Evolutionary conservation across 2,797 vertebrate species (phyloP).

Genomic region (Enoplosus armatus): DNA sequence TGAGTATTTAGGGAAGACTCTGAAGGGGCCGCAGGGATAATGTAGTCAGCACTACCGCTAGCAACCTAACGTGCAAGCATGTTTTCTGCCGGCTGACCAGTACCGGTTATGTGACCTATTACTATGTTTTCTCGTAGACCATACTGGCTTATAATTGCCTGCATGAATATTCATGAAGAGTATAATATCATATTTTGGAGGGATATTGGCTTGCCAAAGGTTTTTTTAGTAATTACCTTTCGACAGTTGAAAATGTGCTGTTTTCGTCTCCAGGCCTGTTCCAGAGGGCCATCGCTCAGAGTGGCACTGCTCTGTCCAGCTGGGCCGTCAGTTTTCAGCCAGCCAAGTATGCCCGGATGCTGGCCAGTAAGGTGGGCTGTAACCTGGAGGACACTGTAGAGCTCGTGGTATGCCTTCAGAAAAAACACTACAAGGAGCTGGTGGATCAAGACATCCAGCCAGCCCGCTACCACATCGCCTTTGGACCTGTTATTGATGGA

Average conservation of each 20-base stretch:
- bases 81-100: background rate
- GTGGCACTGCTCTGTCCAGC: constrained; percentile 97
- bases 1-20: background rate
- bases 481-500: constrained; percentile 98
- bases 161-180: too few relatives aligned
- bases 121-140: background rate
- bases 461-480: constrained; percentile 98
- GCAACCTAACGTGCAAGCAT: background rate
- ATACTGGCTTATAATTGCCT: too few relatives aligned
- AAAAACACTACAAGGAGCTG: constrained; percentile 98
- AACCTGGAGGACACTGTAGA: constrained; percentile 97
- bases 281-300: constrained; percentile 99
- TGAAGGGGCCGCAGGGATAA: background rate
- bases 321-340: constrained; percentile 99
- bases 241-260: background rate
- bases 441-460: constrained; percentile 99
- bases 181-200: background rate
- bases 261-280: constrained; percentile 89
- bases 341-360: constrained; percentile 96
- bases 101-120: background rate
- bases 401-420: constrained; percentile 95
- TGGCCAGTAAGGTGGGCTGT: constrained; percentile 98
- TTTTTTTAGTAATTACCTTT: background rate
- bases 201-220: background rate
- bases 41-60: background rate